Base-by-base conservation (phyloP, 2,797 vertebrate species). In the Rousettus madagascariensis region DNA sequence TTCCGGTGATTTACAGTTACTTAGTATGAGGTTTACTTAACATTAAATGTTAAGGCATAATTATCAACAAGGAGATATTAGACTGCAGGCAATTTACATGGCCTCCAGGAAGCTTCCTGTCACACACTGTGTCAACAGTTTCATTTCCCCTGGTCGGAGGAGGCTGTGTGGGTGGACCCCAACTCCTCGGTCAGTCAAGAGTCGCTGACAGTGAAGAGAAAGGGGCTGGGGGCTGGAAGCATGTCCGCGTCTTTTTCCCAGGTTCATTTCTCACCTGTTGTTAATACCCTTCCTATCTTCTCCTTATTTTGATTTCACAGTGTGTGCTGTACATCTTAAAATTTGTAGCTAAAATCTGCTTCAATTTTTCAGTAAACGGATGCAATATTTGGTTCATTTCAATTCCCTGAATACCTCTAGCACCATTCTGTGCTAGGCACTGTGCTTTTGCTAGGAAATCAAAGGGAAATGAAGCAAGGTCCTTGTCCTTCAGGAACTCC, bases 11-110 rank as follows among this genome's bases (percentile, higher is more conserved):
- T 38, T 75, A 19, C 15, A 66, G 22, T 71, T 59, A 63, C 36
- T 88, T 63, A 41, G 17, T 28, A 11, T 71, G 53, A 75, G 71
- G 13, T 86, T 86, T 20, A 69, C 28, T 59, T 78, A 85, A 80
- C 33, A 63, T 30, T 57, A 66, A 79, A 51, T 24, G 41, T 68
- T 80, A 77, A 38, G 11, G 30, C 13, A 17, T 53, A 66, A 84
- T 15, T 53, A 72, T 63, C 80, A 51, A 71, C 13, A 65, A 74
- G 68, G 53, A 87, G 75, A 91, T 91, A 90, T 20, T 41, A 49
- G n/a, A 69, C 75, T 75, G 41, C n/a, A 59, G 68, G 80, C 36
- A 49, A 78, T 38, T 36, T 55, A 36, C 65, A 68, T 83, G 53
- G 55, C 36, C 68, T 26, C 22, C 43, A 86, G 46, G 55, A 87